Percentiles rank a stretch among this genome's conserved stretches.
Evolutionary conservation across 2,888 invertebrate species (phyloP).

Genomic region (Trachelus stipa): DNA sequence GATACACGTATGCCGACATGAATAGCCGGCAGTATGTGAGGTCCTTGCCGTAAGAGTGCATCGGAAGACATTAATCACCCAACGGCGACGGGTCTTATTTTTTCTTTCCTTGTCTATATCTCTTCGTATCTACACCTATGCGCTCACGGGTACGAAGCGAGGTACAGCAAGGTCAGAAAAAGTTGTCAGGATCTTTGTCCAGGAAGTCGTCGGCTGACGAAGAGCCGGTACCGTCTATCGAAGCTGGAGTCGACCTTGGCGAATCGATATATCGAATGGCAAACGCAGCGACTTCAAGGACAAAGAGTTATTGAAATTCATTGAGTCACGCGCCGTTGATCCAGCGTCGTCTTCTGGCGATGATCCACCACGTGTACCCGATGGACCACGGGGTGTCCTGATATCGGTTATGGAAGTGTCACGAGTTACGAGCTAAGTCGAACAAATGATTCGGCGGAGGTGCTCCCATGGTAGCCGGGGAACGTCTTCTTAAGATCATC

Average conservation of each 20-base stretch:
- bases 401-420: constrained; percentile 41
- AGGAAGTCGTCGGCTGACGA: not conserved
- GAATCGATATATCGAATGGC: not conserved
- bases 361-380: constrained; percentile 20
- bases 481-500: constrained; percentile 37
- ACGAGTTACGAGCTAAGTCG: constrained; percentile 33
- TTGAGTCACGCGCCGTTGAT: not conserved
- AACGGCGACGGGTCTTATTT: constrained; percentile 37
- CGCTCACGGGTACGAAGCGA: not conserved
- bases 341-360: not conserved
- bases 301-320: not conserved
- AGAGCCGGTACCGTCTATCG: too few species aligned
- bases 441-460: constrained; percentile 33
- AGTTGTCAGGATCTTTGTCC: not conserved
- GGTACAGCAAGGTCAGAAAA: not conserved
- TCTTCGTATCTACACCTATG: constrained; percentile 7
- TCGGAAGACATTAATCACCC: constrained; percentile 55
- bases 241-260: not conserved
- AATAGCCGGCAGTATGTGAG: constrained; percentile 48
- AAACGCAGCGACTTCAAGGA: not conserved
- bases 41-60: constrained; percentile 31
- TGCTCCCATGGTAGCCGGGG: constrained; percentile 38
- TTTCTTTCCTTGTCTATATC: not conserved
- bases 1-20: constrained; percentile 39
- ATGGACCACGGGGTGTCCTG: not conserved